Evolutionary conservation across 30 jellyfish, hydroid and myxozoan species (phyloP).

Genomic region (Aurelia aurita): DNA sequence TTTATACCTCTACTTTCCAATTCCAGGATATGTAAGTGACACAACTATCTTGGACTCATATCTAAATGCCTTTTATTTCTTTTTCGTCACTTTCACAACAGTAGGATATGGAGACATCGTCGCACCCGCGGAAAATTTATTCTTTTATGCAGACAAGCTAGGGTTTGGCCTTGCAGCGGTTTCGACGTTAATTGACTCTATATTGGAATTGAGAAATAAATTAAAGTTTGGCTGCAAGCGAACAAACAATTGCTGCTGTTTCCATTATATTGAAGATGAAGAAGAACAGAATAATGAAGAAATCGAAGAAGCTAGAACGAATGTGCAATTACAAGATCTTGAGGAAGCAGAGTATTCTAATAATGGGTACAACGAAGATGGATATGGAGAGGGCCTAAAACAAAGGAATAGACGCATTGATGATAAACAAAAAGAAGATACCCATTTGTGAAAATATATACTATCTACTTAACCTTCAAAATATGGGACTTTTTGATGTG

Average conservation of each 20-base stretch:
- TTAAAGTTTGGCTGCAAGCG: conserved; percentile 3
- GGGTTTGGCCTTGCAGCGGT: conserved; percentile 33
- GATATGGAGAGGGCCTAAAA: too few relatives aligned
- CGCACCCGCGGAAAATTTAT: neutral
- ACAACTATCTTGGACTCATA: neutral
- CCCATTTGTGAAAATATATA: too few relatives aligned
- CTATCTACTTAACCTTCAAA: too few relatives aligned
- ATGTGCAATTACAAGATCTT: too few relatives aligned
- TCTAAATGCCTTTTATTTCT: conserved; percentile 36
- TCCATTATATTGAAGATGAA: neutral
- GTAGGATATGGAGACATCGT: conserved; percentile 55
- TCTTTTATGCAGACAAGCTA: neutral
- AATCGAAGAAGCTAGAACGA: too few relatives aligned
- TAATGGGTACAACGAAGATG: too few relatives aligned
- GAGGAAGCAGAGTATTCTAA: too few relatives aligned
- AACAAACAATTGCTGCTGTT: neutral
- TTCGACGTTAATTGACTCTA: conserved; percentile 30
- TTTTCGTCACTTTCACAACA: conserved; percentile 53
- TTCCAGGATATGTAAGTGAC: neutral
- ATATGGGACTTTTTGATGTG: too few relatives aligned
- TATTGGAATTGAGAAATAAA: neutral
- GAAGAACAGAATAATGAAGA: too few relatives aligned
- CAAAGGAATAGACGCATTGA: too few relatives aligned
- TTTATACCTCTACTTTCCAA: too few relatives aligned
- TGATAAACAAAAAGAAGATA: too few relatives aligned